These are phyloP conservation scores for Agrypnia vestita DNA, from an alignment of 1,140 invertebrate genomes.

Conservation along the genomic window DNA sequence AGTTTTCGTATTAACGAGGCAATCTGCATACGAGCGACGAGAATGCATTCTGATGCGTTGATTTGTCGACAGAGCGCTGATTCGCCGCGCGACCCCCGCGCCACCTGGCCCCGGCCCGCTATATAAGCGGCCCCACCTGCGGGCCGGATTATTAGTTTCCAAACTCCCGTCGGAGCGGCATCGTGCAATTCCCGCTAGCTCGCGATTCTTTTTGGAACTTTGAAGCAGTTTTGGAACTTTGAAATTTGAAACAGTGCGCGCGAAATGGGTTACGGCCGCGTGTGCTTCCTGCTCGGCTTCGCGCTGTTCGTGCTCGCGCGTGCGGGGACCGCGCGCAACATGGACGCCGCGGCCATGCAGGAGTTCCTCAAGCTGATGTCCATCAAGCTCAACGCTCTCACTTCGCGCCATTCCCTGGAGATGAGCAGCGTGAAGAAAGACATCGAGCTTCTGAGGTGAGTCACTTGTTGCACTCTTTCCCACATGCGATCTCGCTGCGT, in stretches of 20 bases:
- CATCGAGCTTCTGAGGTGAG: not conserved
- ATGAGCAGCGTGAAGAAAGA: slow-evolving; percentile 13
- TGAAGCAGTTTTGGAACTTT: not conserved
- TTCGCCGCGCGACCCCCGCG: not conserved
- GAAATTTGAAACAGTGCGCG: not conserved
- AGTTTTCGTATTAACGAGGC: no score
- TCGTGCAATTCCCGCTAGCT: not conserved
- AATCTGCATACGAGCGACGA: no score
- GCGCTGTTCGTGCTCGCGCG: not conserved
- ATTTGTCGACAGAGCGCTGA: not conserved
- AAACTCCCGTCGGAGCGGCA: not conserved
- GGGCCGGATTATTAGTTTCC: not conserved
- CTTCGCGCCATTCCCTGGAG: not conserved
- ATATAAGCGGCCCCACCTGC: not conserved
- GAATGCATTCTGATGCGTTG: not conserved
- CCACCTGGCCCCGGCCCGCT: not conserved
- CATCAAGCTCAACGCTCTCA: not conserved
- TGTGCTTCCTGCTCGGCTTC: not conserved
- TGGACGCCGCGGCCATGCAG: not conserved
- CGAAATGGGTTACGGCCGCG: not conserved
- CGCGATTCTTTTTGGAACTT: not conserved
- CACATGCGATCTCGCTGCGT: no score
- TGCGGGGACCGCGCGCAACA: not conserved
- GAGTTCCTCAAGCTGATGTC: not conserved
- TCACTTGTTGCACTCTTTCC: no score